Base-by-base conservation (phyloP, 2,797 vertebrate species). In the Chanos chanos region DNA sequence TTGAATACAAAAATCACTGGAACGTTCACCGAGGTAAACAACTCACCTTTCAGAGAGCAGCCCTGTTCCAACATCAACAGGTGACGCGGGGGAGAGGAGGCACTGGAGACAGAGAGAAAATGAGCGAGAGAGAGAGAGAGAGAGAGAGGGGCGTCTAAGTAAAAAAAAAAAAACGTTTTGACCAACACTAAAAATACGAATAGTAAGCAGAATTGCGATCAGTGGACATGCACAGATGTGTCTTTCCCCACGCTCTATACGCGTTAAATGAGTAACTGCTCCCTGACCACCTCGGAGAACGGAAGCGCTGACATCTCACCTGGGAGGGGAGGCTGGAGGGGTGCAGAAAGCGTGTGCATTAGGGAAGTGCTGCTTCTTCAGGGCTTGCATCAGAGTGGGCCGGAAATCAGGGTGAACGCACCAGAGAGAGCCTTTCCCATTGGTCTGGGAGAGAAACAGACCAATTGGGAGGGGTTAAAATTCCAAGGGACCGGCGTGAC, bases 391-490 rank as follows among this genome's bases (percentile, higher is more conserved):
- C 73, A 98, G 90, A 79, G 92, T 98, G 61, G 97, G 97, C 72
- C 95, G 96, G 47, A 98, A 98, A 81, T 97, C 95, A 0, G 97
- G 97, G 84, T 99, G 94, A 67, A 99, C 94, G 1, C 95, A 98
- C 96, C 97, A 98, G 60, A 99, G 85, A 0, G 97, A 99, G 78
- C 97, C 96, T 90, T 99, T 99, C 60, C 96, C 97, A 74, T 95
- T 98, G 76, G 94, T 92, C 97, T 99, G 85, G 19, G 63, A 52
- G 13, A 41, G 44, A 59, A 33, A 67, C 40, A 54, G 37, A 56
- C 43, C n/a, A n/a, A n/a, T n/a, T n/a, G 24, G 62, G 71, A 59
- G 61, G 52, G 52, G 64, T 64, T 30, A 56, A 15, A 64, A 39
- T 28, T 68, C 51, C 76, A 67, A 58, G 33, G 57, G 70, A 53